Conservation (phyloP, 2,888 invertebrate genomes). For the Exephanes ischioxanthus region DNA sequence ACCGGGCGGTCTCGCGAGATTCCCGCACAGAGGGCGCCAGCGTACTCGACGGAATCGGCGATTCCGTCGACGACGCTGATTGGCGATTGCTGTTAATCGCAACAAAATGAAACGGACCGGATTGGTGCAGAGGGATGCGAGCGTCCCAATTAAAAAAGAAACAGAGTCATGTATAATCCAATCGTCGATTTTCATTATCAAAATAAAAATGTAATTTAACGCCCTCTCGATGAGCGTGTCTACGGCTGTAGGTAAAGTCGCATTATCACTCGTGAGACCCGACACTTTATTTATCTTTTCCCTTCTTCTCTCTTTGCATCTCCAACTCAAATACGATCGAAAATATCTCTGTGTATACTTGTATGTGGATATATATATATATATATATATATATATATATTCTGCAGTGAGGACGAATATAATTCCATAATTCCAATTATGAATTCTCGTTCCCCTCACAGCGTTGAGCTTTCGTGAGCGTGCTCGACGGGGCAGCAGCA, state of each 20-base stretch:
- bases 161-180: conserved; percentile 74
- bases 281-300: not conserved
- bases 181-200: conserved; percentile 78
- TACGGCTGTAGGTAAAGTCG: not conserved
- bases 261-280: not conserved
- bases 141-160: not conserved
- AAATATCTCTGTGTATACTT: not conserved
- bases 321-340: not conserved
- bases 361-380: no score
- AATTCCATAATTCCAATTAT: no score
- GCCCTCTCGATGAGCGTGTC: conserved; percentile 67
- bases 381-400: no score
- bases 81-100: not conserved
- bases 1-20: no score
- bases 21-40: not conserved
- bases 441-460: no score
- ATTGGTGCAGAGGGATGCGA: not conserved
- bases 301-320: not conserved
- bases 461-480: no score
- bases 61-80: not conserved
- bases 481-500: no score
- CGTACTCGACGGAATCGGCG: not conserved
- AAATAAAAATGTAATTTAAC: conserved; percentile 79
- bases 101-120: no score
- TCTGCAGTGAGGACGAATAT: no score